Evolutionary conservation across 2,113 vertebrate species (phyloP).

Genomic region (Microtus montanus): DNA sequence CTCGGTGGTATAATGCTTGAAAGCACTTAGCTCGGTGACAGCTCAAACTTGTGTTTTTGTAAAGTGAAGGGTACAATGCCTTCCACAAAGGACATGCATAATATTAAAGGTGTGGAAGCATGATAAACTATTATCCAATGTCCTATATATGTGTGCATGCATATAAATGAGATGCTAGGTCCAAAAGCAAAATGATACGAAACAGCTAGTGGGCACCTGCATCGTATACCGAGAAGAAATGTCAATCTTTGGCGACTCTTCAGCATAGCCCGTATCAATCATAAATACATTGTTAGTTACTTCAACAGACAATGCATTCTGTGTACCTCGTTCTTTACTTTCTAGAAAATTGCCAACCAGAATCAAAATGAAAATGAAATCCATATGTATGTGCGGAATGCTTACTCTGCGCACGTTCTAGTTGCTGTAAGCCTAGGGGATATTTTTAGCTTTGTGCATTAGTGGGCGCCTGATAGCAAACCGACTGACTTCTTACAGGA

Average conservation of each 20-base stretch:
- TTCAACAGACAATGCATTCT: neutral
- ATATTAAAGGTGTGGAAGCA: neutral
- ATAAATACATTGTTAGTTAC: neutral
- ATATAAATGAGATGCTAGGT: neutral
- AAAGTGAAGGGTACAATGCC: neutral
- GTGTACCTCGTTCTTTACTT: neutral
- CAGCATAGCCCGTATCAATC: neutral
- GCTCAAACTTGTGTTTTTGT: neutral
- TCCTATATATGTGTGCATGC: neutral
- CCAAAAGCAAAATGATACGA: neutral
- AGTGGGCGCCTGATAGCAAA: constrained; percentile 34
- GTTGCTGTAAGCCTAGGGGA: constrained; percentile 1
- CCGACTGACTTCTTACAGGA: constrained; percentile 18
- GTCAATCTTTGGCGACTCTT: neutral
- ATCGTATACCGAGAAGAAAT: neutral
- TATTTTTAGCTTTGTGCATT: constrained; percentile 64
- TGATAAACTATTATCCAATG: neutral
- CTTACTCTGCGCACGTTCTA: neutral
- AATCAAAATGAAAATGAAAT: constrained; percentile 49
- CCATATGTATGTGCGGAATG: constrained; percentile 25
- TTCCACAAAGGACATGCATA: neutral
- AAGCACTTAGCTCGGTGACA: neutral
- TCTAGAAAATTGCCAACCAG: constrained; percentile 49
- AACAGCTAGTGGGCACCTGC: neutral
- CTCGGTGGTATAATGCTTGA: neutral